Evolutionary conservation across 2,888 invertebrate genomes (phyloP), one percentile per base, ranked within the genome.

Genomic region (Cephus spinipes): DNA sequence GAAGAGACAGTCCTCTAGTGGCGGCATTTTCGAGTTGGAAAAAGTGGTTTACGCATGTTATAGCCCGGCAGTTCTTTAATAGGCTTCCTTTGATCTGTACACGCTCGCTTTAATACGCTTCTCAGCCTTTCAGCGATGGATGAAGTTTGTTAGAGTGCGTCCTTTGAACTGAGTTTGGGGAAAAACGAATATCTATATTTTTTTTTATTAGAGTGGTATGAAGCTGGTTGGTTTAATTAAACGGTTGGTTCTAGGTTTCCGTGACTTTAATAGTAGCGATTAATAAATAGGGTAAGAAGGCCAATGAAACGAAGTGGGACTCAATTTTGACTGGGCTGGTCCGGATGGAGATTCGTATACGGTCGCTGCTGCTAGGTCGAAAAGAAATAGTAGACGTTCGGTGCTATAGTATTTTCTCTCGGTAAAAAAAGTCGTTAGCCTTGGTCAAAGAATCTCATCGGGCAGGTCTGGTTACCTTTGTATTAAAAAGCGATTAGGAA

Each of bases 41-140:
- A 84, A 84, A 81, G 81, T 79, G 80, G 79, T 83, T 82, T 80
- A 80, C 82, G 80, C 83, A 77, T 79, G 80, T 82, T 83, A 81
- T 81, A 80, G 77, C 73, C 69, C 74, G 36, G 32, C 74, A 32
- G 74, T 76, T 79, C 80, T 84, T 85, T 84, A 83, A 82, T 81
- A 83, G 79, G 79, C 69, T 75, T 77, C 78, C 81, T 85, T 86
- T 85, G 81, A 86, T 82, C 79, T 85, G 77, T 79, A 79, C 77
- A 82, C 81, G 81, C 80, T 79, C 82, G 81, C 76, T 84, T 82
- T 79, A 76, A 73, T 77, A 74, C 79, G 76, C 76, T 77, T 73
- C 73, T 76, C 77, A 77, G 35, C 23, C 69, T 32, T 9, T 55
- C 69, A 30, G 30, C 32, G 55, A 32, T 74, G 31, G 34, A 40